Conservation (phyloP, 1,140 invertebrate species). For the Octopus sinensis region DNA sequence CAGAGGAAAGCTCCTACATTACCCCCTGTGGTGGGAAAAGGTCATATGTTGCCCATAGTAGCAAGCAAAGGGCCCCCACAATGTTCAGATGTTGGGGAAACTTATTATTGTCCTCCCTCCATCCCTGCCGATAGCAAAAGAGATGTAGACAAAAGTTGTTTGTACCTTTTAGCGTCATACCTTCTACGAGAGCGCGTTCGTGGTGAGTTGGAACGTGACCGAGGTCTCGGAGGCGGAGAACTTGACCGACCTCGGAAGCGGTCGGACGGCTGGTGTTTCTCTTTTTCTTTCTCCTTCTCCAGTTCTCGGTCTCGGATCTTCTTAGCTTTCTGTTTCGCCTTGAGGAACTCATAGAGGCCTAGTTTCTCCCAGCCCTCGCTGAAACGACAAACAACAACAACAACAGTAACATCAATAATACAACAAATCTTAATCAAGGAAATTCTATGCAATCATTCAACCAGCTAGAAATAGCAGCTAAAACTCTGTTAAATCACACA, state of each 20-base stretch:
- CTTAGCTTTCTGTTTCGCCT: conserved; percentile 85
- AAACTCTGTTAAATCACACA: background rate
- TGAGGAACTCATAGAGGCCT: conserved; percentile 95
- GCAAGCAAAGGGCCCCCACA: too few relatives aligned
- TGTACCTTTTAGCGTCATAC: conserved; percentile 17
- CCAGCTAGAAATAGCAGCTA: background rate
- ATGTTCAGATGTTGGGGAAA: too few relatives aligned
- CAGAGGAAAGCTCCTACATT: too few relatives aligned
- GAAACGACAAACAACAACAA: conserved; percentile 41
- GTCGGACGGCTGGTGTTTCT: conserved; percentile 25
- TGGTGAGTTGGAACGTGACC: conserved; percentile 36
- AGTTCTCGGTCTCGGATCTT: conserved; percentile 78
- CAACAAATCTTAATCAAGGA: too few relatives aligned
- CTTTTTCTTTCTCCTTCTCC: conserved; percentile 22
- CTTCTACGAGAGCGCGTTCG: conserved; percentile 31
- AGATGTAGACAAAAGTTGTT: too few relatives aligned
- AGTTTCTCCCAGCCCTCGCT: conserved; percentile 98
- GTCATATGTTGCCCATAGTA: too few relatives aligned
- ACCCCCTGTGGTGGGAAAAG: too few relatives aligned
- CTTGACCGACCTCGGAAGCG: conserved; percentile 27
- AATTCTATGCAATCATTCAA: background rate
- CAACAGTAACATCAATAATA: background rate
- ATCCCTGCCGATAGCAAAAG: too few relatives aligned
- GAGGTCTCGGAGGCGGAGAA: conserved; percentile 23
- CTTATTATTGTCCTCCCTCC: too few relatives aligned